Evolutionary conservation across 2,113 vertebrate species (phyloP).

Genomic region (Elephantulus edwardii): DNA sequence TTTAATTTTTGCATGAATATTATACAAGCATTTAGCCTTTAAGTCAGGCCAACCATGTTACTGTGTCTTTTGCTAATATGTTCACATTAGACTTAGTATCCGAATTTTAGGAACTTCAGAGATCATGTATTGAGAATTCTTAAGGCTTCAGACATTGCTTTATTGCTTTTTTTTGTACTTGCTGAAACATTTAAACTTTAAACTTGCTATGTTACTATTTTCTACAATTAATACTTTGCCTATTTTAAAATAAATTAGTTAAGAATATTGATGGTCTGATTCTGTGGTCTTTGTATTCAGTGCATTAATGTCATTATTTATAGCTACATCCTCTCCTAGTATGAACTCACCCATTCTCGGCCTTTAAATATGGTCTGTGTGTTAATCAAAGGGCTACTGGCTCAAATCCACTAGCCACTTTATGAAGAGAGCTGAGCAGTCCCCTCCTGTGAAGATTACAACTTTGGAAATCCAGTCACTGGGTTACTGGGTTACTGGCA

Average conservation of each 20-base stretch:
- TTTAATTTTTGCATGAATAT: slow-evolving; percentile 71
- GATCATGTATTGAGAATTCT: slow-evolving; percentile 39
- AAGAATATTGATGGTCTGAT: slow-evolving; percentile 62
- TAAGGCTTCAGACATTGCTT: slow-evolving; percentile 60
- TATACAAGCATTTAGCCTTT: slow-evolving; percentile 42
- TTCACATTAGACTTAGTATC: slow-evolving; percentile 54
- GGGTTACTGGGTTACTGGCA: too few species aligned
- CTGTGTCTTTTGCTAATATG: slow-evolving; percentile 51
- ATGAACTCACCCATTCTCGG: not conserved
- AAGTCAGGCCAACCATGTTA: slow-evolving; percentile 47
- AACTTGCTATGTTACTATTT: slow-evolving; percentile 79
- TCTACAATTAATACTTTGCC: slow-evolving; percentile 80
- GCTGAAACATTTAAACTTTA: slow-evolving; percentile 78
- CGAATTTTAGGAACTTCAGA: slow-evolving; percentile 54
- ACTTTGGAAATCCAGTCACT: too few species aligned
- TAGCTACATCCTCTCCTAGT: not conserved
- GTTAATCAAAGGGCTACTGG: too few species aligned
- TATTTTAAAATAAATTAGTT: slow-evolving; percentile 86
- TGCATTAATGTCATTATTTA: not conserved
- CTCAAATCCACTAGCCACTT: too few species aligned
- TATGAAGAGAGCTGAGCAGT: too few species aligned
- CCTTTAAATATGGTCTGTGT: not conserved
- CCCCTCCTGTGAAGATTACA: too few species aligned
- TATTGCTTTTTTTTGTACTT: slow-evolving; percentile 72
- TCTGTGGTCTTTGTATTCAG: slow-evolving; percentile 42